Conservation (phyloP, 1,140 invertebrate species). For the Apis cerana region DNA sequence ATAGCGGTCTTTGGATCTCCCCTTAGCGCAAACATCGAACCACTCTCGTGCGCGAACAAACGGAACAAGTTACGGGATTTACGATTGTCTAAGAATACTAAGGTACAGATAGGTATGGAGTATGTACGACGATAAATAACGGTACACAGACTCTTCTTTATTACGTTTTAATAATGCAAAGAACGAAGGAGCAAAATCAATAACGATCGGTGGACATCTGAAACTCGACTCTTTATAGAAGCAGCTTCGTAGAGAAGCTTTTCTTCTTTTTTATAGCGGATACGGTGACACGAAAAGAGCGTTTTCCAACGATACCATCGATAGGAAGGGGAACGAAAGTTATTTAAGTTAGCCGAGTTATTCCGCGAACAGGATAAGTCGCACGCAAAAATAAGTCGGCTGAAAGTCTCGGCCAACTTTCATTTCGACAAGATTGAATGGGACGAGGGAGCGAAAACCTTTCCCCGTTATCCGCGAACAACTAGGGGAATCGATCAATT, state of each 20-base stretch:
- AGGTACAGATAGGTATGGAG: not conserved
- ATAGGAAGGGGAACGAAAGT: not conserved
- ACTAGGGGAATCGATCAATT: slow-evolving; percentile 16
- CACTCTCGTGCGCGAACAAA: slow-evolving; percentile 25
- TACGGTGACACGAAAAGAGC: not conserved
- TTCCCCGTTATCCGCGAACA: not conserved
- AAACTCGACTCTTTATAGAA: too few relatives aligned
- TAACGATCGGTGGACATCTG: not conserved
- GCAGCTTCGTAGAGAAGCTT: not conserved
- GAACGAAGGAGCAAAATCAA: not conserved
- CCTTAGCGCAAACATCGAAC: slow-evolving; percentile 6
- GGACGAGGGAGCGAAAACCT: not conserved
- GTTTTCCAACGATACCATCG: too few relatives aligned
- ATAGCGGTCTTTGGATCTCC: not conserved
- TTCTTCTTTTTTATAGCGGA: too few relatives aligned
- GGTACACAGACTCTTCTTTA: too few relatives aligned
- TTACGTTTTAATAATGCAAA: too few relatives aligned
- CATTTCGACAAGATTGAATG: slow-evolving; percentile 20
- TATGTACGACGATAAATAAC: not conserved
- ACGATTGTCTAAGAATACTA: too few relatives aligned
- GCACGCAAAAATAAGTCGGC: not conserved
- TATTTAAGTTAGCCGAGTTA: not conserved
- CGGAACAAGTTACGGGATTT: not conserved
- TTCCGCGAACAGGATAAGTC: not conserved
- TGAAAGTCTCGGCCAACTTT: not conserved